Conservation (phyloP, 2,113 vertebrate genomes). For the Ursus arctos region DNA sequence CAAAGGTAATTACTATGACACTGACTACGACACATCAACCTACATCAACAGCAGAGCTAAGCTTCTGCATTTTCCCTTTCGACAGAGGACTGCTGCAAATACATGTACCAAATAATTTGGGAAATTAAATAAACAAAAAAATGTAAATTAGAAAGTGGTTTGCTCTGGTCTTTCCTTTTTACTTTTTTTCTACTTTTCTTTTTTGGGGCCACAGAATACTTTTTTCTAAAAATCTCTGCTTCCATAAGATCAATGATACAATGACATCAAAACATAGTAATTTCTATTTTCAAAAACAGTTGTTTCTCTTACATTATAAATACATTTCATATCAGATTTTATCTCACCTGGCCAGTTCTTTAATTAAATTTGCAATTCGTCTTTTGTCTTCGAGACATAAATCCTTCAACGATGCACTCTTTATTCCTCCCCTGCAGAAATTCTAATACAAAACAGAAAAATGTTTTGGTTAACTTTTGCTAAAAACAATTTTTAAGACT, state of each 20-base stretch:
- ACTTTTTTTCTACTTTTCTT: not conserved
- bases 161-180: not conserved
- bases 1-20: not conserved
- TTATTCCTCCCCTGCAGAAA: slow-evolving; percentile 84
- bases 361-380: slow-evolving; percentile 97
- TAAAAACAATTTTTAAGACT: slow-evolving; percentile 74
- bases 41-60: not conserved
- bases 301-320: slow-evolving; percentile 68
- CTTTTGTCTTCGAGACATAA: slow-evolving; percentile 98
- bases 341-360: slow-evolving; percentile 96
- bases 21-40: not conserved
- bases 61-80: not conserved
- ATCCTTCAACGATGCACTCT: slow-evolving; percentile 94
- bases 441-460: slow-evolving; percentile 88
- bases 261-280: not conserved
- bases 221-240: slow-evolving; percentile 22
- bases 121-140: slow-evolving; percentile 50
- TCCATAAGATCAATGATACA: not conserved
- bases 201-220: not conserved
- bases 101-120: not conserved
- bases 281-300: slow-evolving; percentile 54
- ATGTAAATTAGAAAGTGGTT: not conserved
- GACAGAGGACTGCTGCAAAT: not conserved
- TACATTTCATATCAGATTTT: slow-evolving; percentile 75
- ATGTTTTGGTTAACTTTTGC: slow-evolving; percentile 58